Evolutionary conservation across 2,888 invertebrate species (phyloP).

Genomic region (Gandaritis pyraliata): DNA sequence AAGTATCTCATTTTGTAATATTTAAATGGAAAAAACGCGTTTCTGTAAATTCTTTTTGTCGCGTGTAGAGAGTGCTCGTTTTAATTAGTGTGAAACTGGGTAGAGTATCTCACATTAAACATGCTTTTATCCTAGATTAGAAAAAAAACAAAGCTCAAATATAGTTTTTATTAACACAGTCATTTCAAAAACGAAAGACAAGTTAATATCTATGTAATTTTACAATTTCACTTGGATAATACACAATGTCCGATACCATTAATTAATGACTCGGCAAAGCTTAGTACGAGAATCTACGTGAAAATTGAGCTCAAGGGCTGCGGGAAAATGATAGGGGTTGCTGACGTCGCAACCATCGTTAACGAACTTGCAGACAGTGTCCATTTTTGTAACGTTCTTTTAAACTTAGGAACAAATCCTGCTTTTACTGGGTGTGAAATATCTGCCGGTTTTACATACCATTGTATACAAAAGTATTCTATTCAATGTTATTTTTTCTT

Average conservation of each 20-base stretch:
- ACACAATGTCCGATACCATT: no score
- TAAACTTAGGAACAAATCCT: slow-evolving; percentile 2
- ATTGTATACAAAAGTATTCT: background rate
- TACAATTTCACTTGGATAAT: no score
- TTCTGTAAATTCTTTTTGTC: slow-evolving; percentile 9
- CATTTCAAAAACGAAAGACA: no score
- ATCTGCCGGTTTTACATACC: background rate
- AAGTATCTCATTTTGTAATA: slow-evolving; percentile 63
- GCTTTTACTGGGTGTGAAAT: background rate
- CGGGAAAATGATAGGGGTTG: slow-evolving; percentile 16
- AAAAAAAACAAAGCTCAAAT: background rate
- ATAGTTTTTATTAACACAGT: no score
- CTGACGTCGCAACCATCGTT: slow-evolving; percentile 11
- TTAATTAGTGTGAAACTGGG: background rate
- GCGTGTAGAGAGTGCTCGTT: slow-evolving; percentile 5
- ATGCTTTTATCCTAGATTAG: background rate
- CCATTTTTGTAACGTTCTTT: slow-evolving; percentile 9
- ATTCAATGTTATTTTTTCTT: background rate
- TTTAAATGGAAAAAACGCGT: slow-evolving; percentile 54
- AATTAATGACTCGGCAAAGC: slow-evolving; percentile 31
- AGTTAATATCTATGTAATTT: no score
- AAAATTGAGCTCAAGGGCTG: slow-evolving; percentile 23
- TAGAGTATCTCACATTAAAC: background rate
- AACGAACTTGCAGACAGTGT: slow-evolving; percentile 14
- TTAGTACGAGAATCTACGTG: slow-evolving; percentile 48